These are phyloP conservation scores for Lasioglossum lativentre DNA, from an alignment of 2,888 invertebrate genomes.

Conservation along the genomic window DNA sequence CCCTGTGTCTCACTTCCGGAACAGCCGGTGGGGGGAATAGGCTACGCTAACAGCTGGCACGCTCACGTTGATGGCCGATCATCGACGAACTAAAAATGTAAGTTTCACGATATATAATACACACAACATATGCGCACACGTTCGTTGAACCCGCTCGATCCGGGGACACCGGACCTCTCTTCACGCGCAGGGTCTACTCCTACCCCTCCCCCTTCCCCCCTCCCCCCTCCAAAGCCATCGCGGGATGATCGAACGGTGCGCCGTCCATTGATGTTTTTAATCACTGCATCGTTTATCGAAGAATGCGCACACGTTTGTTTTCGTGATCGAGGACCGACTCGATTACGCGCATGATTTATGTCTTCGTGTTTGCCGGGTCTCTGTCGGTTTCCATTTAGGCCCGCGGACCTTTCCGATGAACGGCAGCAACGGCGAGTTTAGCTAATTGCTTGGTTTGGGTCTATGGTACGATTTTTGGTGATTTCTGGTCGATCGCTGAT, in stretches of 20 bases:
- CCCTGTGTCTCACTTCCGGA: slow-evolving; percentile 58
- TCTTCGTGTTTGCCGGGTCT: not conserved
- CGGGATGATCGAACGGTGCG: not conserved
- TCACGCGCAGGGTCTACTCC: not conserved
- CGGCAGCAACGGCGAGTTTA: not conserved
- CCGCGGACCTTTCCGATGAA: not conserved
- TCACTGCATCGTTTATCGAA: slow-evolving; percentile 2
- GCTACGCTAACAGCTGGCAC: slow-evolving; percentile 70
- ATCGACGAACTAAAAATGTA: slow-evolving; percentile 84
- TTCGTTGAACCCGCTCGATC: slow-evolving; percentile 17
- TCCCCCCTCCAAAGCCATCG: not conserved
- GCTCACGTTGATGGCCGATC: slow-evolving; percentile 82
- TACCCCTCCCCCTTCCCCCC: too few species aligned
- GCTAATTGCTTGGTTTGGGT: too few species aligned
- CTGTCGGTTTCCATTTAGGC: not conserved
- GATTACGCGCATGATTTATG: not conserved
- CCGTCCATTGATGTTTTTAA: slow-evolving; percentile 1
- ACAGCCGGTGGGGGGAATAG: slow-evolving; percentile 47
- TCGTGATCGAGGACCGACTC: not conserved
- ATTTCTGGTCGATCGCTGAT: not conserved
- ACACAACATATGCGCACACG: not conserved
- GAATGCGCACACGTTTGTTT: not conserved
- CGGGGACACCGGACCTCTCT: not conserved
- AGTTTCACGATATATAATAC: slow-evolving; percentile 65
- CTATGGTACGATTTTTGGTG: too few species aligned